phyloP scores from a whole-genome alignment of 2,113 vertebrate species.

The Chlorodrepanis virens region DNA sequence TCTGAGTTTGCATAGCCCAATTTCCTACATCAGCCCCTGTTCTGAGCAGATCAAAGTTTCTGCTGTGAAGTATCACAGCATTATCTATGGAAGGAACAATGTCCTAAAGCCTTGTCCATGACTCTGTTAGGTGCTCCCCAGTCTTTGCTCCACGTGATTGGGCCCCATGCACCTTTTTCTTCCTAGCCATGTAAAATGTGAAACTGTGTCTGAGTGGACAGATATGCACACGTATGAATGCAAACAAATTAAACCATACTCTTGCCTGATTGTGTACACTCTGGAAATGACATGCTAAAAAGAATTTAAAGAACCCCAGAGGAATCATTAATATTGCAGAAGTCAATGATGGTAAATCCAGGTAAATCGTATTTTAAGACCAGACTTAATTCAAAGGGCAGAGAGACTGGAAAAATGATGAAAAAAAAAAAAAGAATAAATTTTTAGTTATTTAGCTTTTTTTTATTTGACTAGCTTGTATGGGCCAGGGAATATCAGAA shows the following conservation, averaged over 20 bases:
- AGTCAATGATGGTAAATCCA: slow-evolving; percentile 16
- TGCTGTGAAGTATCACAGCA: not conserved
- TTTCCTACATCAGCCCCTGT: not conserved
- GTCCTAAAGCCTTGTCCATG: not conserved
- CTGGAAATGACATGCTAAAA: not conserved
- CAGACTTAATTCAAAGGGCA: slow-evolving; percentile 2
- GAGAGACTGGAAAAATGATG: not conserved
- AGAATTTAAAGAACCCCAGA: not conserved
- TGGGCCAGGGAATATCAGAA: not conserved
- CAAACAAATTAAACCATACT: not conserved
- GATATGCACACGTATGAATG: not conserved
- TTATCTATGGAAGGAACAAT: not conserved
- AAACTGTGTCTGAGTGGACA: not conserved
- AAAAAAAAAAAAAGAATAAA: not conserved
- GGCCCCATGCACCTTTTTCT: not conserved
- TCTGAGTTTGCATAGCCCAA: not conserved
- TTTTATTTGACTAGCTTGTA: not conserved
- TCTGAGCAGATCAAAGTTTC: not conserved
- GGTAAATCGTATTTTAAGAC: slow-evolving; percentile 24
- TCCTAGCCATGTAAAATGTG: not conserved
- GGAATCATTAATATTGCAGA: not conserved
- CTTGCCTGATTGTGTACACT: not conserved
- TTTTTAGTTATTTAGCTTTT: not conserved
- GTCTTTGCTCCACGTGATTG: not conserved
- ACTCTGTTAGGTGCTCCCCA: not conserved